phyloP scores from a whole-genome alignment of 2,113 vertebrate species.

The Thamnophis sirtalis region DNA sequence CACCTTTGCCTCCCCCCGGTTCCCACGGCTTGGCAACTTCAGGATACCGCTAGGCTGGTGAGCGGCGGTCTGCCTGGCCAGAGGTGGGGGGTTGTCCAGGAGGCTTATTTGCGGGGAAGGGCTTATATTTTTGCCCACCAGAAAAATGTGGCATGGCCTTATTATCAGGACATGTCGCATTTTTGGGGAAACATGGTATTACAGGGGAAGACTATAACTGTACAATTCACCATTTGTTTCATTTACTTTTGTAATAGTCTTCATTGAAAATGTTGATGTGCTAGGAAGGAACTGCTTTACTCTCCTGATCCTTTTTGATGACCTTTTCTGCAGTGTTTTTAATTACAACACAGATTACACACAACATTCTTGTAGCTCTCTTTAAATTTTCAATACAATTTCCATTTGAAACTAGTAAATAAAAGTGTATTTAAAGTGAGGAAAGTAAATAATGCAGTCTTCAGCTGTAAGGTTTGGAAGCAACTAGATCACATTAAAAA shows the following conservation, averaged over 20 bases:
- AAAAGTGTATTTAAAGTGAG: neutral
- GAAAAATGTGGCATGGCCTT: too few species aligned
- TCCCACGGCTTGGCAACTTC: too few species aligned
- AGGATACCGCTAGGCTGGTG: too few species aligned
- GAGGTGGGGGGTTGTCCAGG: too few species aligned
- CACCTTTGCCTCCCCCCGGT: too few species aligned
- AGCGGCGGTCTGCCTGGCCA: too few species aligned
- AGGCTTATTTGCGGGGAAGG: too few species aligned
- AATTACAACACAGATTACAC: neutral
- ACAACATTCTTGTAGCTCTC: neutral
- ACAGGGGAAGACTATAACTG: neutral
- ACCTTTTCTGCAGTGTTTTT: neutral
- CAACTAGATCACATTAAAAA: neutral
- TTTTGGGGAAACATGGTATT: too few species aligned
- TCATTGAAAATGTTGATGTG: neutral
- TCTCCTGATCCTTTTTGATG: neutral
- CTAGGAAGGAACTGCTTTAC: neutral
- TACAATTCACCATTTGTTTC: neutral
- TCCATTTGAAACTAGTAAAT: neutral
- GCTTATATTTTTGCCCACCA: too few species aligned
- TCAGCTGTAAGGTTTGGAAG: neutral
- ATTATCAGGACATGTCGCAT: too few species aligned
- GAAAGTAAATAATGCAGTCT: neutral
- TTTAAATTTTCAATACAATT: neutral
- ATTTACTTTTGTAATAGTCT: neutral